Evolutionary conservation across 64 coral and sea anemone genomes (phyloP).

Genomic region (Dendronephthya gigantea): DNA sequence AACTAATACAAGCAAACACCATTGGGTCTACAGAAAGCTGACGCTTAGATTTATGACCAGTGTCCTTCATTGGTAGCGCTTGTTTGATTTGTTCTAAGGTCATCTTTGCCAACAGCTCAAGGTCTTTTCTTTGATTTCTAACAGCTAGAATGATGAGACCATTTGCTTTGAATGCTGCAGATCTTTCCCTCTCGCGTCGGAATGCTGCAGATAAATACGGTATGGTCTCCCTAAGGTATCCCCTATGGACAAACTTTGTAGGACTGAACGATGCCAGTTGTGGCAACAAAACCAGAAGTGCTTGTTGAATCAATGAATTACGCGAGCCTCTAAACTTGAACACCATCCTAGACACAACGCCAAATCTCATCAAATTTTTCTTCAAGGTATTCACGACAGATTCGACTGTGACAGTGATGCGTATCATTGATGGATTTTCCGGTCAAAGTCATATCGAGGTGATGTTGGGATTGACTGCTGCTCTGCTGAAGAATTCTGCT

Average conservation of each 20-base stretch:
- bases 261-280: conserved; percentile 92
- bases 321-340: conserved; percentile 51
- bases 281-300: conserved; percentile 64
- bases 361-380: conserved; percentile 94
- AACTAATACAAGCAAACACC: conserved; percentile 97
- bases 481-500: conserved; percentile 80
- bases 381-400: conserved; percentile 90
- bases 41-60: conserved; percentile 91
- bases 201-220: conserved; percentile 61
- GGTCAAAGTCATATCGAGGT: conserved; percentile 40
- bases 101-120: neutral
- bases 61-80: conserved; percentile 77
- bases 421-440: conserved; percentile 52
- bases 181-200: conserved; percentile 81
- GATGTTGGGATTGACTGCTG: conserved; percentile 58
- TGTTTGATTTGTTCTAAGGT: conserved; percentile 59
- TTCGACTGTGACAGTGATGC: conserved; percentile 76
- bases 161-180: conserved; percentile 92
- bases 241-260: conserved; percentile 69
- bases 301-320: conserved; percentile 86
- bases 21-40: conserved; percentile 96
- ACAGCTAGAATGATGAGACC: conserved; percentile 89
- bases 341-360: conserved; percentile 61
- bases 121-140: conserved; percentile 11
- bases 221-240: conserved; percentile 85